Evolutionary conservation across 2,888 invertebrate genomes (phyloP), one percentile per base, ranked within the genome.

Genomic region (Schizotus pectinicornis): DNA sequence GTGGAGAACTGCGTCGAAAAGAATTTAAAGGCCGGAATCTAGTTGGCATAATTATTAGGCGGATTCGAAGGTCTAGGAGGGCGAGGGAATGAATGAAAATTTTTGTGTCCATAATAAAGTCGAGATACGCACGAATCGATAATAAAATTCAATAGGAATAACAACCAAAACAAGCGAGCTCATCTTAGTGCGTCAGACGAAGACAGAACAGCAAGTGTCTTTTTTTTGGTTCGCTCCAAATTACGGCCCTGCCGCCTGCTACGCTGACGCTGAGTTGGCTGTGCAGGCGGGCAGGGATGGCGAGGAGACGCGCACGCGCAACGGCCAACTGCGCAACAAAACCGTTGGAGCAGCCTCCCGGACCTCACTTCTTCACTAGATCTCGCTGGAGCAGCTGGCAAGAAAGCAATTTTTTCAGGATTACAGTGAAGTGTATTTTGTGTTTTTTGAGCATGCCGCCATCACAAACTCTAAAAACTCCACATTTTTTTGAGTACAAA

Each of bases 341-440:
- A 62, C 38, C 22, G 53, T 39, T 47, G 35, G 33, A 47, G 35
- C 37, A 50, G 37, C 48, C 14, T 39, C 37, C 37, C 13, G 22
- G 36, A 34, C 41, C 35, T 58, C 61, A 67, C 63, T 67, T 61
- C 55, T 59, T 49, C 59, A 61, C 56, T 56, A 63, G 41, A 48
- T 32, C 54, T 48, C 55, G 53, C 39, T 43, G 46, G 63, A 62
- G 64, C 56, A 55, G 48, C 57, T 45, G 51, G 47, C 36, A 46
- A 32, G 56, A 46, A 36, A 52, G 55, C 39, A 42, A 51, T 55
- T 43, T 62, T 65, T 63, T 59, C 63, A 65, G 61, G 63, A 62
- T 56, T 57, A 61, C 22, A 69, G 69, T 69, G 69, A 67, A 69
- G 67, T 68, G 65, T 57, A 63, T 63, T 66, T 66, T 67, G 69